These are phyloP conservation scores for Lophotriccus pileatus DNA, from an alignment of 2,797 vertebrate species.

Conservation along the genomic window DNA sequence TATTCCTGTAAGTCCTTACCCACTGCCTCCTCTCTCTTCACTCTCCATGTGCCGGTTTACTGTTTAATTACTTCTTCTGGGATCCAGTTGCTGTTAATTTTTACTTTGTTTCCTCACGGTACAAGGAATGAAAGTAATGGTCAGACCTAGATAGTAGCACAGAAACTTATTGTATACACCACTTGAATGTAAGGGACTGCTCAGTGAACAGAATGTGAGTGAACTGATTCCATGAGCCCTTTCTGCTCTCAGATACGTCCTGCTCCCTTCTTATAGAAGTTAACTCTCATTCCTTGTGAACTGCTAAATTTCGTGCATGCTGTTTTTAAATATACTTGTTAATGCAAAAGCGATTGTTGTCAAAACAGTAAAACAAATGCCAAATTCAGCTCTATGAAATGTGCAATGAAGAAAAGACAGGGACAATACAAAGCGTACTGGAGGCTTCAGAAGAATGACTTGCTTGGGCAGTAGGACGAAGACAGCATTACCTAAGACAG, in stretches of 20 bases:
- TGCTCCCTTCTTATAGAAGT: neutral
- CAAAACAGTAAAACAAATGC: neutral
- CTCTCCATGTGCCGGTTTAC: neutral
- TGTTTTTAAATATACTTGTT: neutral
- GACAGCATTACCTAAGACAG: neutral
- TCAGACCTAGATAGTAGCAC: neutral
- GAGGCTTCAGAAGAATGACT: neutral
- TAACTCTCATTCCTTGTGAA: neutral
- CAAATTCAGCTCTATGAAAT: neutral
- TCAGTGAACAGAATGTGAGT: rapidly evolving
- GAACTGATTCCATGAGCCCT: neutral
- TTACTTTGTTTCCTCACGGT: neutral
- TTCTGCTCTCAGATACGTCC: neutral
- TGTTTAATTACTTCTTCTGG: neutral
- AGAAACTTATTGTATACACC: neutral
- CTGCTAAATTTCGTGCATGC: neutral
- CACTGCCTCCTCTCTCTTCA: neutral
- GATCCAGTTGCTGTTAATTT: neutral
- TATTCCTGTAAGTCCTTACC: neutral
- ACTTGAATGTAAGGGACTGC: neutral
- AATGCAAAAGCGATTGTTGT: neutral
- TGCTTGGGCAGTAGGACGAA: neutral
- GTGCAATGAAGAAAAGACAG: neutral
- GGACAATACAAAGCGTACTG: neutral
- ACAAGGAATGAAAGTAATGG: neutral